phyloP scores from a whole-genome alignment of 2,113 vertebrate species.

The Aspidoscelis tigris region DNA sequence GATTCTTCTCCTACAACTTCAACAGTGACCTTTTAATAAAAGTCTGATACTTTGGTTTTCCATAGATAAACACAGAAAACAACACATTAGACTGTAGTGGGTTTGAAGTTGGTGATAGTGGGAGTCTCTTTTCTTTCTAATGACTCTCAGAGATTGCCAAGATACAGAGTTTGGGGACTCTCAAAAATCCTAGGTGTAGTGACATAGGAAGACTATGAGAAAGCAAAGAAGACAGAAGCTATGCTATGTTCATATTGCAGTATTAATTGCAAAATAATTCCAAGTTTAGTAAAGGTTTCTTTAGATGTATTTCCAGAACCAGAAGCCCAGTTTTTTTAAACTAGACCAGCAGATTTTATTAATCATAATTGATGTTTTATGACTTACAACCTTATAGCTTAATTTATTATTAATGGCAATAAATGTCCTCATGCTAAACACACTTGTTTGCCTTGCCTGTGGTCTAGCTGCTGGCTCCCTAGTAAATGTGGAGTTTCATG shows the following conservation, averaged over 20 bases:
- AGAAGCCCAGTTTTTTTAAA: background rate
- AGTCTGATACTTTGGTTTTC: too few species aligned
- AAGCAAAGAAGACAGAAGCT: background rate
- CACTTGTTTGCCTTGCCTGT: background rate
- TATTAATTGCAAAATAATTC: background rate
- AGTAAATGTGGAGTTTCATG: background rate
- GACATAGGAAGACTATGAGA: background rate
- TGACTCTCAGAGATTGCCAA: too few species aligned
- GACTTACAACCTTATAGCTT: background rate
- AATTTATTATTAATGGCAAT: background rate
- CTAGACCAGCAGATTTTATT: background rate
- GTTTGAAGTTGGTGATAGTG: too few species aligned
- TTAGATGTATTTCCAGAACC: background rate
- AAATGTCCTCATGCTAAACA: background rate
- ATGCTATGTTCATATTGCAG: background rate
- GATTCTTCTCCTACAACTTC: too few species aligned
- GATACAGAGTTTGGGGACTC: too few species aligned
- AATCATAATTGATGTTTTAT: background rate
- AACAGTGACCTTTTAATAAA: too few species aligned
- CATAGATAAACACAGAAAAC: too few species aligned
- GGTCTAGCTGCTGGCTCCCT: background rate
- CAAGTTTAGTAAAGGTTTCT: too few species aligned
- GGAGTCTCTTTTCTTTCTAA: too few species aligned
- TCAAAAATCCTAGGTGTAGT: too few species aligned
- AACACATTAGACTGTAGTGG: too few species aligned